Evolutionary conservation across 2,113 vertebrate species (phyloP).

Genomic region (Xiphophorus hellerii): DNA sequence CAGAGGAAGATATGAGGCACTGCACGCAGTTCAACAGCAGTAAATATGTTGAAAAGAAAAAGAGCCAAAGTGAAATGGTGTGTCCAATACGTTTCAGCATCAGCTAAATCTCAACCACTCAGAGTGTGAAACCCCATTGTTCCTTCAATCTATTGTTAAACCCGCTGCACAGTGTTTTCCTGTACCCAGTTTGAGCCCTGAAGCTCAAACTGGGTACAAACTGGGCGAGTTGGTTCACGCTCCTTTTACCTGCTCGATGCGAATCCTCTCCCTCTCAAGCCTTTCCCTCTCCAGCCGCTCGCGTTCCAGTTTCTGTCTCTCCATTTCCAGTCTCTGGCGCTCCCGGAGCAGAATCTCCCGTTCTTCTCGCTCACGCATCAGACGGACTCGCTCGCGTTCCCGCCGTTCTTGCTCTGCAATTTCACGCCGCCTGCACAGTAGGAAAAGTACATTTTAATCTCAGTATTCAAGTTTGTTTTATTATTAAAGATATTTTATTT

Average conservation of each 20-base stretch:
- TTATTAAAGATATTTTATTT: neutral
- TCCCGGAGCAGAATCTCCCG: conserved; percentile 93
- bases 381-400: conserved; percentile 88
- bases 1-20: too few species aligned
- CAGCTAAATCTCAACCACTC: too few species aligned
- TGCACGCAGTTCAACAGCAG: too few species aligned
- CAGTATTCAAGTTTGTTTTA: neutral
- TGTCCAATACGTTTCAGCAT: too few species aligned
- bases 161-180: too few species aligned
- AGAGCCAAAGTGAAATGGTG: too few species aligned
- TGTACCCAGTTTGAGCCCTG: too few species aligned
- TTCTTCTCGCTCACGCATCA: conserved; percentile 92
- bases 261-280: conserved; percentile 93
- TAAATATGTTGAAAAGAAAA: too few species aligned
- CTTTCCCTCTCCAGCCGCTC: conserved; percentile 96
- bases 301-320: conserved; percentile 94
- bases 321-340: conserved; percentile 92
- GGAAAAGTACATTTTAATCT: neutral
- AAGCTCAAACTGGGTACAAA: too few species aligned
- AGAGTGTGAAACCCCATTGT: too few species aligned
- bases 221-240: too few species aligned
- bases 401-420: conserved; percentile 87
- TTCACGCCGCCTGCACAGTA: conserved; percentile 86
- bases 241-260: conserved; percentile 91
- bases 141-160: too few species aligned